phyloP scores from a whole-genome alignment of 2,113 vertebrate species.

The Microcebus tavaratra region DNA sequence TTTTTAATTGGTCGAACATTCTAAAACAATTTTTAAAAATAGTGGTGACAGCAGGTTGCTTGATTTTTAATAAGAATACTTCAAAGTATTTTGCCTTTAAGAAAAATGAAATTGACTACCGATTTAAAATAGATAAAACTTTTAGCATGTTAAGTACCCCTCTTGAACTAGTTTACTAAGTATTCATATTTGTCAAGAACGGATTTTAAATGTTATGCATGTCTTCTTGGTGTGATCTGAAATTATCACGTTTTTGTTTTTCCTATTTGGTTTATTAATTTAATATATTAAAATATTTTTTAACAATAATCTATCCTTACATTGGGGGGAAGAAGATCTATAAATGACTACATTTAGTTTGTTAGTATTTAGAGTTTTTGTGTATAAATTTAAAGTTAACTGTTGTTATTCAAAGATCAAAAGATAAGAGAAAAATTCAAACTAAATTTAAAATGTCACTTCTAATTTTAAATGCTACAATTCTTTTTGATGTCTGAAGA shows the following conservation, averaged over 20 bases:
- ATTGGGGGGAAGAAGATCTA: neutral
- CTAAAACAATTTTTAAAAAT: neutral
- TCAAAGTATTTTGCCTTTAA: constrained; percentile 25
- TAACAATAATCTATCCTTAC: constrained; percentile 4
- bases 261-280: neutral
- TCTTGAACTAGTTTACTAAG: neutral
- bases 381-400: neutral
- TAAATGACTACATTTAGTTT: neutral
- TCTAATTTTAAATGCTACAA: constrained; percentile 24
- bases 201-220: neutral
- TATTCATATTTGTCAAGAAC: neutral
- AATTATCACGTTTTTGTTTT: neutral
- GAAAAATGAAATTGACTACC: neutral
- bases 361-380: neutral
- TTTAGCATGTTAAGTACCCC: neutral
- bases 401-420: neutral
- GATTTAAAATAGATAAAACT: constrained; percentile 28
- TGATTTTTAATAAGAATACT: constrained; percentile 44
- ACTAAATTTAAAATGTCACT: constrained; percentile 1
- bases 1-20: neutral
- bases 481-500: constrained; percentile 1
- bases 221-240: neutral
- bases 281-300: neutral
- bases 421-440: constrained; percentile 7
- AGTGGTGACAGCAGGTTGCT: neutral